Evolutionary conservation across 1,140 invertebrate species (phyloP).

Genomic region (Acromyrmex charruanus): DNA sequence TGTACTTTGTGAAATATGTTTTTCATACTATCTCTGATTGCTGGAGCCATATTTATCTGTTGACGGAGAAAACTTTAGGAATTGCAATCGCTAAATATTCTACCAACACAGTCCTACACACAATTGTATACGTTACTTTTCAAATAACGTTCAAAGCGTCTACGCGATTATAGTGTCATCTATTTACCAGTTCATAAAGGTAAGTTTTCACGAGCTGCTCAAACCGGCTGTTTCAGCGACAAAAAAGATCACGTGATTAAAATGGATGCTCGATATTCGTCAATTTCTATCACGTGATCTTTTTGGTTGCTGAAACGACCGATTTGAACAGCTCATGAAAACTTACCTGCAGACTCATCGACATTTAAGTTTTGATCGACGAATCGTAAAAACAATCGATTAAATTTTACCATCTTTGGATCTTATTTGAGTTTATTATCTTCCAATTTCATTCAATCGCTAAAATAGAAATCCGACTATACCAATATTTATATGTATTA

Average conservation of each 20-base stretch:
- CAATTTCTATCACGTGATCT: too few relatives aligned
- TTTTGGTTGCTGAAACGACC: too few relatives aligned
- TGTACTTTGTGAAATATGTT: slow-evolving; percentile 88
- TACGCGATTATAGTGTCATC: neutral
- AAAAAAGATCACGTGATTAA: too few relatives aligned
- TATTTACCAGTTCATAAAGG: neutral
- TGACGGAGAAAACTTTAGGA: neutral
- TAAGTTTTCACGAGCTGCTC: too few relatives aligned
- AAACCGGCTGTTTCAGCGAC: too few relatives aligned
- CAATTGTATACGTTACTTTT: slow-evolving; percentile 14
- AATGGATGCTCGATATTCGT: too few relatives aligned
- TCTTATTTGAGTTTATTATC: neutral
- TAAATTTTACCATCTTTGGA: neutral
- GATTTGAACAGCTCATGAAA: too few relatives aligned
- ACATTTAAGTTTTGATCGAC: neutral
- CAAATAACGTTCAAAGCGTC: neutral
- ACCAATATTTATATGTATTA: neutral
- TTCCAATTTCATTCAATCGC: neutral
- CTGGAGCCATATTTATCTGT: slow-evolving; percentile 29
- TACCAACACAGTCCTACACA: too few relatives aligned
- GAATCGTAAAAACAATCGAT: neutral
- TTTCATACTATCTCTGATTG: slow-evolving; percentile 50
- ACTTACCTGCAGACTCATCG: too few relatives aligned
- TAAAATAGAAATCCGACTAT: neutral
- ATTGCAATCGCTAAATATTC: too few relatives aligned